Percentiles rank a stretch among this genome's conserved stretches.
phyloP scores from a whole-genome alignment of 37 sponge, comb jelly and placozoan species.

The Aphrocallistes beatrix region DNA sequence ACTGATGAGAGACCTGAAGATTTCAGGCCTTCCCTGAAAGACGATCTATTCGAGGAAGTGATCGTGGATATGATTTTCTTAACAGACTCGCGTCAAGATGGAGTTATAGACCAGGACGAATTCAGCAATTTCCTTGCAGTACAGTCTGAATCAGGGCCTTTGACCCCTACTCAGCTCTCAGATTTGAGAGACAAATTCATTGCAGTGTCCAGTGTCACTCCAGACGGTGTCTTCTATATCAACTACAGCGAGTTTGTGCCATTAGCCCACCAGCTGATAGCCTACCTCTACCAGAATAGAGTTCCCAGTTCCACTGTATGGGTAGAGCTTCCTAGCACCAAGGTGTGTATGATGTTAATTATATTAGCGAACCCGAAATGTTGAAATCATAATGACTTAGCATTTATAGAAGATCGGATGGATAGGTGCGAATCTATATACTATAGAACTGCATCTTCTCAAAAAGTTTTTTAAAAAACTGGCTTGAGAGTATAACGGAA shows the following conservation, averaged over 20 bases:
- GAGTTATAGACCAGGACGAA: slow-evolving; percentile 41
- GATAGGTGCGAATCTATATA: too few species aligned
- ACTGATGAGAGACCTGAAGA: slow-evolving; percentile 38
- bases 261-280: slow-evolving; percentile 11
- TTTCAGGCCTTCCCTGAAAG: slow-evolving; percentile 49
- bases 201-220: neutral
- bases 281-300: neutral
- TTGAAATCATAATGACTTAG: too few species aligned
- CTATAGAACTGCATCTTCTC: too few species aligned
- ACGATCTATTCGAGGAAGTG: slow-evolving; percentile 4
- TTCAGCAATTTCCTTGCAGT: slow-evolving; percentile 20
- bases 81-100: slow-evolving; percentile 50
- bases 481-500: too few species aligned
- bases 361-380: too few species aligned
- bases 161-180: neutral
- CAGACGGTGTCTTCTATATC: neutral
- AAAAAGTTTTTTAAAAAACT: too few species aligned
- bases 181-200: neutral
- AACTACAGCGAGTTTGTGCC: neutral
- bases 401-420: too few species aligned
- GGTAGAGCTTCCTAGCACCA: neutral
- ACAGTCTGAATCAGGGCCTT: neutral
- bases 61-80: neutral
- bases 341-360: too few species aligned
- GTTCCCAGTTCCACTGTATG: neutral